A percentile compares a stretch with the other conserved stretches of the same genome.
phyloP scores from a whole-genome alignment of 2,113 vertebrate species.

The Corythornis vintsioides region DNA sequence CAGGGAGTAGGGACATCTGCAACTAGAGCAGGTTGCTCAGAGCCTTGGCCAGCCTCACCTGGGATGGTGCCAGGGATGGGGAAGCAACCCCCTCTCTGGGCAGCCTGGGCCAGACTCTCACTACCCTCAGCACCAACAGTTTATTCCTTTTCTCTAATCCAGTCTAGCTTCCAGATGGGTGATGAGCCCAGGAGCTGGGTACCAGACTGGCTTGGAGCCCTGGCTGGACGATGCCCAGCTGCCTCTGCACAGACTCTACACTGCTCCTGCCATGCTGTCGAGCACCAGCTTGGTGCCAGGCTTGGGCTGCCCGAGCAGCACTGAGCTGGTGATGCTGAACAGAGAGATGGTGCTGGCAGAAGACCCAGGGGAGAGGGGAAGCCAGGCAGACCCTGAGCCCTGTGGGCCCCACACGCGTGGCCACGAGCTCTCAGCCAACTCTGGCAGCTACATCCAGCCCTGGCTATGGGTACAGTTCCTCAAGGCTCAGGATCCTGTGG shows the following conservation, averaged over 20 bases:
- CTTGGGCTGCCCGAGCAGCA: neutral
- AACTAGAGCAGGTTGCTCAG: too few relatives aligned
- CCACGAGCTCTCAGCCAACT: fast-evolving
- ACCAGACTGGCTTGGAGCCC: neutral
- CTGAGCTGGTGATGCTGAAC: neutral
- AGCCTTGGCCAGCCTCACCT: too few relatives aligned
- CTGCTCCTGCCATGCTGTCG: neutral
- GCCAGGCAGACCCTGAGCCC: neutral
- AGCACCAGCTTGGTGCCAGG: neutral
- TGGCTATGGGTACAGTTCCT: fast-evolving
- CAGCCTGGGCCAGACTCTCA: too few relatives aligned
- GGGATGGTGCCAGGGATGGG: too few relatives aligned
- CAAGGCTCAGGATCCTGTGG: neutral
- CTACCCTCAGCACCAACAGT: too few relatives aligned
- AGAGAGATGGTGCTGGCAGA: neutral
- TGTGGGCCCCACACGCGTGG: fast-evolving
- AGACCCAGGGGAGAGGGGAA: neutral
- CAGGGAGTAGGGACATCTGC: too few relatives aligned
- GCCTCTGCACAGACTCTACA: neutral
- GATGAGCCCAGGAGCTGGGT: neutral
- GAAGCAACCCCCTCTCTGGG: too few relatives aligned
- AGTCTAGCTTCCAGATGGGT: neutral
- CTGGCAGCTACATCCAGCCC: neutral
- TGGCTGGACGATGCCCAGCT: neutral
- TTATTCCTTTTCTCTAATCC: too few relatives aligned